These are phyloP conservation scores for Pseudochirops cupreus DNA, from an alignment of 2,797 vertebrate species.

Conservation along the genomic window DNA sequence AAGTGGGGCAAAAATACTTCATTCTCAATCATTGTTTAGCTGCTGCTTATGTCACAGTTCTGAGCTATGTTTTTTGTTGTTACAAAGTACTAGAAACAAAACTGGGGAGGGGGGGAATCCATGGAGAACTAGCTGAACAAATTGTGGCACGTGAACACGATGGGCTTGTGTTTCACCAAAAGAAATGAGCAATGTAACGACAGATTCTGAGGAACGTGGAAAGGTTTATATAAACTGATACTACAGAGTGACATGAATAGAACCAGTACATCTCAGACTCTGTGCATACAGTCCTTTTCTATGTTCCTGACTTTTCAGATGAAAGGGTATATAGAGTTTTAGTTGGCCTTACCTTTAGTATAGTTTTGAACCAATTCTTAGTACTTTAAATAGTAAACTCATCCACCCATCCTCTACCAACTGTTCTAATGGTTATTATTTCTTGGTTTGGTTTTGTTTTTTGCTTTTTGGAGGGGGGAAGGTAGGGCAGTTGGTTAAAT, in stretches of 20 bases:
- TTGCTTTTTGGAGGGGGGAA: too few relatives aligned
- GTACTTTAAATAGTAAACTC: too few relatives aligned
- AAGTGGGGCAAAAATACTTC: too few relatives aligned
- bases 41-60: background rate
- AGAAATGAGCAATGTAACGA: background rate
- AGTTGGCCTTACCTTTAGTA: background rate
- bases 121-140: too few relatives aligned
- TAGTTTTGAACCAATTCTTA: background rate
- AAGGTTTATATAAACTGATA: too few relatives aligned
- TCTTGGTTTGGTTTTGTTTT: too few relatives aligned
- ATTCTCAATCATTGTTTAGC: too few relatives aligned
- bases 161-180: background rate
- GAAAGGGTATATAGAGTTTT: too few relatives aligned
- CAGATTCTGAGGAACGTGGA: background rate
- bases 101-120: too few relatives aligned
- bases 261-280: too few relatives aligned
- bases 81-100: background rate
- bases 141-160: background rate
- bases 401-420: background rate
- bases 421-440: background rate
- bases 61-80: background rate
- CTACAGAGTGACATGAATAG: too few relatives aligned
- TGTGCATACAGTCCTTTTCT: background rate
- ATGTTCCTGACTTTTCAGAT: background rate
- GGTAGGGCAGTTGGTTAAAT: too few relatives aligned